phyloP scores from a whole-genome alignment of 2,797 vertebrate species.

The Brachyalestes nurse region DNA sequence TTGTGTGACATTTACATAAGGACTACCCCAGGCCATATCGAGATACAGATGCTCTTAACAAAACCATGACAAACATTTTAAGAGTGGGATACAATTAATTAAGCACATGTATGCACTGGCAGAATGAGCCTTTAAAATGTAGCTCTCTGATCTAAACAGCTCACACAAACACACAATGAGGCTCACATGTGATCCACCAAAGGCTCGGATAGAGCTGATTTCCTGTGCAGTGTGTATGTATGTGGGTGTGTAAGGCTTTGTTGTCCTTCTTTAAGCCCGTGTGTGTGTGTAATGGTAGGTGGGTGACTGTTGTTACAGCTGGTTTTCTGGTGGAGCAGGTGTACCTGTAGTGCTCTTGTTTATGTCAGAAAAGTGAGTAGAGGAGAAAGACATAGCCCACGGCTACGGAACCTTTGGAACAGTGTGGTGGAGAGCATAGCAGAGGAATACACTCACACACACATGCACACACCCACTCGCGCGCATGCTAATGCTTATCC shows the following conservation, averaged over 20 bases:
- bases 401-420: constrained; percentile 44
- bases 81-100: constrained; percentile 32
- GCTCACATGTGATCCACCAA: constrained; percentile 44
- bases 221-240: constrained; percentile 16
- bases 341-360: constrained; percentile 45
- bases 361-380: constrained; percentile 35
- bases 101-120: constrained; percentile 2
- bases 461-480: constrained; percentile 20
- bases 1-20: constrained; percentile 18
- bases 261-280: constrained; percentile 6
- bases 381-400: constrained; percentile 36
- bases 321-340: constrained; percentile 48
- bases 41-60: constrained; percentile 26
- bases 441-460: constrained; percentile 19
- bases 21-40: not conserved
- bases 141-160: constrained; percentile 31
- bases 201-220: constrained; percentile 27
- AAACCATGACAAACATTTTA: constrained; percentile 31
- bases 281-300: constrained; percentile 25
- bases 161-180: constrained; percentile 33
- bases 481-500: constrained; percentile 34
- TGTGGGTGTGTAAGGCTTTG: constrained; percentile 41
- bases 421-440: constrained; percentile 42
- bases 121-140: constrained; percentile 53
- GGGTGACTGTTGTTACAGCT: constrained; percentile 7